Percentiles rank a stretch among this genome's conserved stretches.
phyloP scores from a whole-genome alignment of 2,113 vertebrate species.

The Canis aureus region DNA sequence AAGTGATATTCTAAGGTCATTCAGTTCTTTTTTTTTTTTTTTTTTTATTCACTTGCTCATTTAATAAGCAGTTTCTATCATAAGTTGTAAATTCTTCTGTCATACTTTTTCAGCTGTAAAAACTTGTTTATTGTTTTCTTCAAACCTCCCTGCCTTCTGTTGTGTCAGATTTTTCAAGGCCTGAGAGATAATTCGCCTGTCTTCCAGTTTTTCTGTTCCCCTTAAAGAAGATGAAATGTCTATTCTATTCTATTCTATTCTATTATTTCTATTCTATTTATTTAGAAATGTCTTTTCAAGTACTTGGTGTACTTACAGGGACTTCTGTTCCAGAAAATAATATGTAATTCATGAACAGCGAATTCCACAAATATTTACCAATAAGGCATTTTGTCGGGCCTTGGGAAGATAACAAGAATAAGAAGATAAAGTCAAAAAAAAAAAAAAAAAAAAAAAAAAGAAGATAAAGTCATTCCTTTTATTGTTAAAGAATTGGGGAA shows the following conservation, averaged over 20 bases:
- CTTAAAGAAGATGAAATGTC: neutral
- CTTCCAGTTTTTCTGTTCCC: neutral
- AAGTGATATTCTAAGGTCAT: neutral
- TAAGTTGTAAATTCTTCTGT: neutral
- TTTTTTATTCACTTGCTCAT: neutral
- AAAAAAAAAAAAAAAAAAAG: too few species aligned
- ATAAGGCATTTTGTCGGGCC: neutral
- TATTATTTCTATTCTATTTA: too few species aligned
- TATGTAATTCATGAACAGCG: neutral
- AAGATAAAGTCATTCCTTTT: neutral
- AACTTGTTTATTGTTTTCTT: conserved; percentile 5
- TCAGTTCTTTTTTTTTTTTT: neutral
- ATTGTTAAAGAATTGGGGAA: conserved; percentile 39
- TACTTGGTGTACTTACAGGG: neutral
- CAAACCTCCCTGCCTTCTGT: neutral
- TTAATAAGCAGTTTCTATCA: conserved; percentile 20
- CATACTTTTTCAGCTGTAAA: conserved; percentile 37
- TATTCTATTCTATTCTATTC: too few species aligned
- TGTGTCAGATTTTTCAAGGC: neutral
- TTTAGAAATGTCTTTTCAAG: neutral
- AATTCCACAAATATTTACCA: conserved; percentile 42
- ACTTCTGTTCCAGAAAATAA: conserved; percentile 33
- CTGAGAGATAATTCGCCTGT: neutral
- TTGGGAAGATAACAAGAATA: neutral
- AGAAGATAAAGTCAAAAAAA: conserved; percentile 5